phyloP scores from a whole-genome alignment of 2,113 vertebrate species.

The Bos javanicus region DNA sequence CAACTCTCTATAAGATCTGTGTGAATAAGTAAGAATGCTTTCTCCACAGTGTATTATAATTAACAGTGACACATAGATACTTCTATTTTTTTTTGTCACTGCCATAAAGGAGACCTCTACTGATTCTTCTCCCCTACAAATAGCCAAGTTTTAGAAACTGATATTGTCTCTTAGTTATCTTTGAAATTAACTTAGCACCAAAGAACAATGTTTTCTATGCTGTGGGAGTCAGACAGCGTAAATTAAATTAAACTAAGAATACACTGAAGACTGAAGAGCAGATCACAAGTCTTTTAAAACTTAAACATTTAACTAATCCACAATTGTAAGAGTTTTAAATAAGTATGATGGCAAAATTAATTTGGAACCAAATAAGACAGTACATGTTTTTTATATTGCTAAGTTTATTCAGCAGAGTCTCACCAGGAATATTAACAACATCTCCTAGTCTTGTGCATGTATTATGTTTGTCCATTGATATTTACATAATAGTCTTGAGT shows the following conservation, averaged over 20 bases:
- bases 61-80: neutral
- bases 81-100: neutral
- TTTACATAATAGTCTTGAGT: slow-evolving; percentile 36
- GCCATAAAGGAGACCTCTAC: neutral
- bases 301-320: neutral
- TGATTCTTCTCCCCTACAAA: neutral
- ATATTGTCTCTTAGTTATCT: neutral
- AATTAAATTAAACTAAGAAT: neutral
- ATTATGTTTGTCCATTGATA: neutral
- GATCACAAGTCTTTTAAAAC: neutral
- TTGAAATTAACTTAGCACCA: neutral
- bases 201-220: neutral
- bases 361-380: neutral
- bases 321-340: neutral
- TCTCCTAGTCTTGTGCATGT: neutral
- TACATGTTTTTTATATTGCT: neutral
- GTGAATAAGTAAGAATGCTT: neutral
- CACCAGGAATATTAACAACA: neutral
- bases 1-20: neutral
- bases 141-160: neutral
- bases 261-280: neutral
- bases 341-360: neutral
- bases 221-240: neutral
- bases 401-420: neutral
- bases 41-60: neutral